These are phyloP conservation scores for Siphonodentalium dalli DNA, from an alignment of 2,888 invertebrate species.

Conservation along the genomic window DNA sequence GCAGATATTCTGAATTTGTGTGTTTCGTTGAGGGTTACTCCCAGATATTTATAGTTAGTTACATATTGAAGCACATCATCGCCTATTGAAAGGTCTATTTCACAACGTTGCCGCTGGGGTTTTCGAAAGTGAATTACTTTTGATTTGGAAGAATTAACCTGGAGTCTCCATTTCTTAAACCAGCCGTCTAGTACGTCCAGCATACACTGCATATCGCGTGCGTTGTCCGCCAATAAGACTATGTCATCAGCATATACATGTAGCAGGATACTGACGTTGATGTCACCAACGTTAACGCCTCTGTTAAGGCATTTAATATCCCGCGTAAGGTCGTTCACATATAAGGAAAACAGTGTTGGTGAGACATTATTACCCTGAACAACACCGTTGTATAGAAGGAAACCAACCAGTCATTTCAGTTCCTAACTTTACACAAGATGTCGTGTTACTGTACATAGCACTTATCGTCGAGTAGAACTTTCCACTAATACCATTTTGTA, in stretches of 20 bases:
- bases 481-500: constrained; percentile 13
- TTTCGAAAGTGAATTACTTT: constrained; percentile 21
- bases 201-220: constrained; percentile 9
- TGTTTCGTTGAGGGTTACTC: constrained; percentile 17
- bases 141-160: constrained; percentile 17
- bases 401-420: neutral
- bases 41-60: constrained; percentile 21
- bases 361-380: no score
- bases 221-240: neutral
- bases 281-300: neutral
- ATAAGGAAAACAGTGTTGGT: neutral
- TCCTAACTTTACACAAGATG: neutral
- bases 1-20: neutral
- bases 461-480: constrained; percentile 15
- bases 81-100: constrained; percentile 17
- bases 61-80: constrained; percentile 13
- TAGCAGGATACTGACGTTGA: constrained; percentile 2
- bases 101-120: neutral
- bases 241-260: constrained; percentile 22
- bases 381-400: neutral
- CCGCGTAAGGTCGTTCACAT: neutral
- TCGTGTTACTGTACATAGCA: neutral
- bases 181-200: constrained; percentile 15
- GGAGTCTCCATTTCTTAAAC: constrained; percentile 20
- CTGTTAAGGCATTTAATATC: constrained; percentile 12